Evolutionary conservation across 1,140 invertebrate species (phyloP), one percentile per base, ranked within the genome.

Genomic region (Eulimnadia texana): DNA sequence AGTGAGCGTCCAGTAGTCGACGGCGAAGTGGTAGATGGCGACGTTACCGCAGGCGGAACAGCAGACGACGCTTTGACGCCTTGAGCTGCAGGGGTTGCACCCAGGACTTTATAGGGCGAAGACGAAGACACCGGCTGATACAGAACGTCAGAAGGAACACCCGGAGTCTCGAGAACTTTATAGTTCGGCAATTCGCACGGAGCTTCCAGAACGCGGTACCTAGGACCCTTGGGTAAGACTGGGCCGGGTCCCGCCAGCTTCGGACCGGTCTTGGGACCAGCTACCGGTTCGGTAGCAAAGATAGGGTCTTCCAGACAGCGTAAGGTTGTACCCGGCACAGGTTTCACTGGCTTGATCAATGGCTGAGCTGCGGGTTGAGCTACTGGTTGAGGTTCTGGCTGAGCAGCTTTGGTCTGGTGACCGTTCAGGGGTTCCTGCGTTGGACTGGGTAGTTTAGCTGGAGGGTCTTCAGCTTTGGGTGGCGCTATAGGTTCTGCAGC

Each of bases 231-330:
- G 10, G 57, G 55, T 42, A 23, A 58, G 52, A 22, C 25, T n/a
- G 56, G 57, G 9, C 66, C 58, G 33, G 65, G 42, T 42, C n/a
- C n/a, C n/a, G n/a, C n/a, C n/a, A n/a, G n/a, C n/a, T n/a, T n/a
- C n/a, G n/a, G n/a, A n/a, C n/a, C n/a, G n/a, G n/a, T n/a, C n/a
- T n/a, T n/a, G n/a, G n/a, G n/a, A n/a, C n/a, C 63, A 23, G 59
- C 57, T 1, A 56, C 42, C 10, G 68, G 54, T 29, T 19, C 20
- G 3, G 24, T n/a, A 25, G 24, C 25, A 78, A 79, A 63, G 6
- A 71, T 71, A 42, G 79, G 78, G 67, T 80, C 78, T 27, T 80
- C 78, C 27, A 79, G 66, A 64, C 75, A 76, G 64, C 72, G 71
- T 9, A 79, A 63, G 63, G 76, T 77, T 52, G 78, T 75, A 50